Evolutionary conservation across 2,113 vertebrate genomes (phyloP).

Genomic region (Illadopsis cleaveri): DNA sequence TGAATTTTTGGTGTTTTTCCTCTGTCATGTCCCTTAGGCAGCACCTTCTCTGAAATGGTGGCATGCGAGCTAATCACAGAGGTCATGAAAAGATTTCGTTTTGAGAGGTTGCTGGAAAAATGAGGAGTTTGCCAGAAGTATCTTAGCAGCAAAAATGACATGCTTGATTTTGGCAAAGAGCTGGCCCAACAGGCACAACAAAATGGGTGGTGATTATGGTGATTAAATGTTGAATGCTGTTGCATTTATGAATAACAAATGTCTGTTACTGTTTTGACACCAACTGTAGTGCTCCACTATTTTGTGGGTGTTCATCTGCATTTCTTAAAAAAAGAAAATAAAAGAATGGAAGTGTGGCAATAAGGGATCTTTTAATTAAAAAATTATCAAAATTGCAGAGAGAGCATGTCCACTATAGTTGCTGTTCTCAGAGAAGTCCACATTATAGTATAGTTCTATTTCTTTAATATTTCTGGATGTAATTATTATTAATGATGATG

Average conservation of each 20-base stretch:
- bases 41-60: not conserved
- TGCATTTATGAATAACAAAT: not conserved
- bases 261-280: not conserved
- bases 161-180: not conserved
- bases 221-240: not conserved
- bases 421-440: not conserved
- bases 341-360: accelerated
- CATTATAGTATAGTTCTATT: not conserved
- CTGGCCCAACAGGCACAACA: not conserved
- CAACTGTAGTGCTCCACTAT: not conserved
- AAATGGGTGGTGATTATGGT: not conserved
- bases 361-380: not conserved
- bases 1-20: not conserved
- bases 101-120: not conserved
- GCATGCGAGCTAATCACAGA: not conserved
- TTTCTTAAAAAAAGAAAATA: not conserved
- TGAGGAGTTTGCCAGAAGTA: not conserved
- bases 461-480: not conserved
- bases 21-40: not conserved
- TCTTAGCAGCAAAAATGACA: not conserved
- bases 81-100: not conserved
- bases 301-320: not conserved
- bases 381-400: not conserved
- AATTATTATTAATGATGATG: not conserved
- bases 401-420: not conserved